phyloP scores from a whole-genome alignment of 2,797 vertebrate genomes.

The Yasuhikotakia modesta region DNA sequence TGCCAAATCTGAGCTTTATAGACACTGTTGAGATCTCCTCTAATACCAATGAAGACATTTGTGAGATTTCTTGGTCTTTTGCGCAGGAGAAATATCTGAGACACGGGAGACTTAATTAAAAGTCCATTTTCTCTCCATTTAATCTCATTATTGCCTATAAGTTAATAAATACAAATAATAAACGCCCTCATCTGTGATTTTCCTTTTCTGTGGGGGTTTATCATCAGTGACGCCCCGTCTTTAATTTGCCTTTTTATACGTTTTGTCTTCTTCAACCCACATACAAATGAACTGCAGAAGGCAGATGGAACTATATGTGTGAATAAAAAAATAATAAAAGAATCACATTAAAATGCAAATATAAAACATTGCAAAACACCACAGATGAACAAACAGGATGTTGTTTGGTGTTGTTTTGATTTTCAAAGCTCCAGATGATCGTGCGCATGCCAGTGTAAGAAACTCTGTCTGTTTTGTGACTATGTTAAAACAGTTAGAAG shows the following conservation, averaged over 20 bases:
- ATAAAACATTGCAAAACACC: slow-evolving; percentile 45
- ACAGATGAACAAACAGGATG: slow-evolving; percentile 63
- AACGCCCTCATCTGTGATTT: too few relatives aligned
- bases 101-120: too few relatives aligned
- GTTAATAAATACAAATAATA: too few relatives aligned
- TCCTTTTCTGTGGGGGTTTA: not conserved
- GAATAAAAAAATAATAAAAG: slow-evolving; percentile 12
- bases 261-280: slow-evolving; percentile 15
- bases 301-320: not conserved
- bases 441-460: slow-evolving; percentile 80
- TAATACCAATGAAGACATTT: too few relatives aligned
- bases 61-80: too few relatives aligned
- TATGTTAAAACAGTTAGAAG: slow-evolving; percentile 56
- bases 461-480: slow-evolving; percentile 75
- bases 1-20: too few relatives aligned
- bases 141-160: too few relatives aligned
- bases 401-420: slow-evolving; percentile 73
- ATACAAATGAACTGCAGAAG: not conserved
- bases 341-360: slow-evolving; percentile 17
- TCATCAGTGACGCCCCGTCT: slow-evolving; percentile 4
- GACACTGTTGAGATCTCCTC: too few relatives aligned
- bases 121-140: too few relatives aligned
- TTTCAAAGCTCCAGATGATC: slow-evolving; percentile 70
- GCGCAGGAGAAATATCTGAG: too few relatives aligned
- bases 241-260: not conserved